Conservation (phyloP, 2,888 invertebrate species). For the Eupithecia centaureata region DNA sequence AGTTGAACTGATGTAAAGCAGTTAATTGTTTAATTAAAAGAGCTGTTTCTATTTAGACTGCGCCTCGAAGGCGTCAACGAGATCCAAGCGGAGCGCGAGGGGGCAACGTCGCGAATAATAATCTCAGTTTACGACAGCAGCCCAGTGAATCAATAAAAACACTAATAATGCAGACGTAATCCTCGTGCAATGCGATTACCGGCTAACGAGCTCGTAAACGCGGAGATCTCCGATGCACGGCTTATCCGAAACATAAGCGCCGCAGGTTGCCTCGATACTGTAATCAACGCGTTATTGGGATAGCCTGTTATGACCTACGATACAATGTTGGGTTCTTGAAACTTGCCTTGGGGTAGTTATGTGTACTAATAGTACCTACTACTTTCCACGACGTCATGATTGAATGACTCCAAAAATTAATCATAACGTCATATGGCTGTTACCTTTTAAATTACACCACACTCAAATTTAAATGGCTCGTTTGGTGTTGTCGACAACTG, state of each 20-base stretch:
- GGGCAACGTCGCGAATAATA: slow-evolving; percentile 79
- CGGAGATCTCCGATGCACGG: slow-evolving; percentile 79
- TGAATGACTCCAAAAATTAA: background rate
- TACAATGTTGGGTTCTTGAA: slow-evolving; percentile 7
- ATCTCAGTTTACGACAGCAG: slow-evolving; percentile 83
- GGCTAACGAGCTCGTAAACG: slow-evolving; percentile 82
- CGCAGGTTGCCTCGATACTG: slow-evolving; percentile 49
- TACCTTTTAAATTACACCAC: no score
- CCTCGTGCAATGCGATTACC: slow-evolving; percentile 82
- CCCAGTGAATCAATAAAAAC: slow-evolving; percentile 85
- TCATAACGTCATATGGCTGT: no score
- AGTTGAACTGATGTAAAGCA: background rate
- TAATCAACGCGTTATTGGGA: slow-evolving; percentile 25
- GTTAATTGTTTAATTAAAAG: background rate
- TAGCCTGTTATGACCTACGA: slow-evolving; percentile 21
- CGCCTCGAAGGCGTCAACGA: slow-evolving; percentile 46
- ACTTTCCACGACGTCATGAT: background rate
- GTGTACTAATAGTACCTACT: no score
- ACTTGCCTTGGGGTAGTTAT: no score
- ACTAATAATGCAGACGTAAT: slow-evolving; percentile 84
- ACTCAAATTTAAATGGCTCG: no score
- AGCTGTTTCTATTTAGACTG: slow-evolving; percentile 17
- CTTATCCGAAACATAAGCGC: slow-evolving; percentile 70
- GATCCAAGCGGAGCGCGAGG: slow-evolving; percentile 51
- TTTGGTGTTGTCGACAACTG: no score